Evolutionary conservation across 2,888 invertebrate genomes (phyloP), one percentile per base, ranked within the genome.

Genomic region (Megamerina dolium): DNA sequence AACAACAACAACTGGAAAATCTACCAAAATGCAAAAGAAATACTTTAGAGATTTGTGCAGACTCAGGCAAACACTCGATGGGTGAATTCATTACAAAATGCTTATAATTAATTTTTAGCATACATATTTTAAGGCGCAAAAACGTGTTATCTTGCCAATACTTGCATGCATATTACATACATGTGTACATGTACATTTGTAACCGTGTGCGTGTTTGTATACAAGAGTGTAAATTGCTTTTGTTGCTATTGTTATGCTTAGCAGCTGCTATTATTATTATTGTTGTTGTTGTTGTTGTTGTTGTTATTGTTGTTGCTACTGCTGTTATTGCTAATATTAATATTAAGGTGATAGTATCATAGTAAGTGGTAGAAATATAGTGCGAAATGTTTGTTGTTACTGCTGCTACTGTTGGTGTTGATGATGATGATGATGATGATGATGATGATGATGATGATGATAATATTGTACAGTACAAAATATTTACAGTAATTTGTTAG

Each of bases 41-140:
- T 23, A 21, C 45, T 36, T 45, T 40, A 26, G 45, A 45, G 36
- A 45, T 45, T 45, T 31, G 31, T 21, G 9, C 30, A 21, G 21
- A 31, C 37, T 21, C 42, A 30, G 8, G 32, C 43, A 37, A 31
- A 33, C 37, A 43, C 44, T 40, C 27, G 33, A 10, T n/a, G 2
- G 20, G 6, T 13, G 19, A 48, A 48, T 45, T 39, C 33, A 33
- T 46, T 40, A 29, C 30, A 40, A 46, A 46, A 39, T 44, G 38
- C 36, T 39, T 41, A 46, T 49, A 49, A 49, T 49, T 46, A 49
- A 46, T 49, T 49, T n/a, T 47, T 38, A 41, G 41, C 49, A 49
- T 49, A 23, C n/a, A n/a, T n/a, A 49, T 33, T 49, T 46, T 32
- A 41, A 46, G 39, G 49, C 31, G 36, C 41, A 38, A 43, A 43